Evolutionary conservation across 2,113 vertebrate genomes (phyloP), one percentile per base, ranked within the genome.

Genomic region (Castor canadensis): DNA sequence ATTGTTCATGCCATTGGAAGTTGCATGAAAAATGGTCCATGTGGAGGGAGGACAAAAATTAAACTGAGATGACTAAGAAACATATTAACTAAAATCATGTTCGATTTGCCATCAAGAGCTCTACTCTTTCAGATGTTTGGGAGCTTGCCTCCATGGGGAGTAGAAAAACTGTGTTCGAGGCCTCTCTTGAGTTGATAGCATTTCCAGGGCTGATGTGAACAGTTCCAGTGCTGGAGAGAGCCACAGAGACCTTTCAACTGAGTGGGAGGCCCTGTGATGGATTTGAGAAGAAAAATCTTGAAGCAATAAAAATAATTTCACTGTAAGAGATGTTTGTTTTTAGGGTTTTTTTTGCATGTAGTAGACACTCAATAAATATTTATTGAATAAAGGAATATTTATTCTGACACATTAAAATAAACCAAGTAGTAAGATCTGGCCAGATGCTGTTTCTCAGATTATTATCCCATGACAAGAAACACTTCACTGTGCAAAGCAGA

Each of bases 31-130:
- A 96, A 95, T 79, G 79, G 88, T 81, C 75, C 82, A 38, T 92
- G 73, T 83, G 35, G 81, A 93, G 95, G 83, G 73, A 97, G 89
- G 89, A 89, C 87, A 94, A 96, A 98, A 95, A 98, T 0, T 86
- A 98, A 96, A 94, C 89, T 69, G 94, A 98, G 94, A 98, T 96
- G 22, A 58, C 97, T 96, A 96, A 1, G 0, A 98, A 98, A 97
- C 97, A 98, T 96, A 98, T 98, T 98, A 97, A 97, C 92, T 95
- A 96, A 98, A 98, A 98, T 96, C 97, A 91, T 97, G 94, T 97
- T 98, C 98, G 98, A 98, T 98, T 98, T 97, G 97, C 97, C 97
- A 95, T 97, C 97, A 95, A 97, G 98, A 98, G 97, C 97, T 96
- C 96, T 96, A 86, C 88, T 97, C 87, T 97, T 98, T 97, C 89